Evolutionary conservation across 1,140 invertebrate genomes (phyloP).

Genomic region (Neocloeon triangulifer): DNA sequence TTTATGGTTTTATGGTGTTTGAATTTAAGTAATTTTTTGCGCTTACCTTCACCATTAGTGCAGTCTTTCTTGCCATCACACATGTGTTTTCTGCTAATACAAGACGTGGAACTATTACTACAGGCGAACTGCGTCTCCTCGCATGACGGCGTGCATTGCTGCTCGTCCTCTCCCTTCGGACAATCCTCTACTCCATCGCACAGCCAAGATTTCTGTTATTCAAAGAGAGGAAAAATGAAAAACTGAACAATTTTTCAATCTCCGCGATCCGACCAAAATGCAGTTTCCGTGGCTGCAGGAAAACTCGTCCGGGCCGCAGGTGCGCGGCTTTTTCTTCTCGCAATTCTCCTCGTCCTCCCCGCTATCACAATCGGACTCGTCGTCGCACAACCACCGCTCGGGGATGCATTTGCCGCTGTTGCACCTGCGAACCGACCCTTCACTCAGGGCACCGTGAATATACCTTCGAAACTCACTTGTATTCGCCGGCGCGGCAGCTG

Average conservation of each 20-base stretch:
- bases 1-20: too few species aligned
- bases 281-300: constrained; percentile 30
- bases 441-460: too few species aligned
- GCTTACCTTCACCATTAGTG: constrained; percentile 31
- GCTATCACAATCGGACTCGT: constrained; percentile 46
- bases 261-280: constrained; percentile 5
- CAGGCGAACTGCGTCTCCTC: constrained; percentile 49
- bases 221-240: constrained; percentile 1
- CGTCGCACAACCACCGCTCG: constrained; percentile 57
- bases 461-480: constrained; percentile 25
- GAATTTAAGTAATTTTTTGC: constrained; percentile 1
- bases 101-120: constrained; percentile 20
- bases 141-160: constrained; percentile 40
- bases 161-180: constrained; percentile 59
- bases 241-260: neutral
- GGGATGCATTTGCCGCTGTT: constrained; percentile 45
- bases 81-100: constrained; percentile 45
- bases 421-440: too few species aligned
- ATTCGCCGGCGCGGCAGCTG: constrained; percentile 30
- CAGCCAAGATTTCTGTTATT: constrained; percentile 42
- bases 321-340: constrained; percentile 16
- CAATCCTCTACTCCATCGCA: constrained; percentile 75
- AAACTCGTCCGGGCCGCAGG: constrained; percentile 42
- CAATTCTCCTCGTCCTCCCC: constrained; percentile 18
- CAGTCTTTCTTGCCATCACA: constrained; percentile 59